Evolutionary conservation across 92 coral and sea anemone genomes (phyloP), one percentile per base, ranked within the genome.

Genomic region (Porites lobata): DNA sequence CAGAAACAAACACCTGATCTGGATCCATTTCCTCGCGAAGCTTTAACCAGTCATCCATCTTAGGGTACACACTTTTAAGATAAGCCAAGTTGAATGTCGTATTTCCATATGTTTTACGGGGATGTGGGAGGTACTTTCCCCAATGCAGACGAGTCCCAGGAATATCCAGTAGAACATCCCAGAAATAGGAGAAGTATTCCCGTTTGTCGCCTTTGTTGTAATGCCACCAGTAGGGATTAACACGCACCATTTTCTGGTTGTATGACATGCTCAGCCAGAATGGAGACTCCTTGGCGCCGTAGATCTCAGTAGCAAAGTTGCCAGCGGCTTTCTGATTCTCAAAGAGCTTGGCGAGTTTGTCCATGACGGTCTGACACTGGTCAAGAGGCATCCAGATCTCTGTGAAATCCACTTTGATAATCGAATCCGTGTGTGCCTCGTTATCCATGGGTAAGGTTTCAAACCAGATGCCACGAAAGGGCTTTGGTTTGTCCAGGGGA

Each of bases 261-360:
- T 93, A 83, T 14, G 96, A 87, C 96, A 93, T 93, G 77, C 89
- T 81, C 62, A 93, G 72, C 96, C 96, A 93, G 90, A 93, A 91
- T 0, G 94, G 94, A 1, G 96, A 82, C 17, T 77, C 18, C 47
- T 93, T 93, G 69, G 96, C 96, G 75, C 87, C 83, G 69, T 93
- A 93, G n/a, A 93, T 93, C 77, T 93, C 96, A 0, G 92, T 90
- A 80, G 92, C 92, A 52, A 93, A 90, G 79, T 90, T 90, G 38
- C 85, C 85, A 15, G 92, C 91, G 7, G 90, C 84, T 61, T 84
- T 72, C 29, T 73, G 90, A 67, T 88, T 66, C 66, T 90, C 50
- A 56, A 91, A 91, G 78, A 91, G 73, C 51, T 69, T n/a, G 5
- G 66, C 32, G 21, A 93, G 92, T 26, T 47, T 90, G 8, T 87